Evolutionary conservation across 2,797 vertebrate genomes (phyloP), one percentile per base, ranked within the genome.

Genomic region (Falco novaeseelandiae): DNA sequence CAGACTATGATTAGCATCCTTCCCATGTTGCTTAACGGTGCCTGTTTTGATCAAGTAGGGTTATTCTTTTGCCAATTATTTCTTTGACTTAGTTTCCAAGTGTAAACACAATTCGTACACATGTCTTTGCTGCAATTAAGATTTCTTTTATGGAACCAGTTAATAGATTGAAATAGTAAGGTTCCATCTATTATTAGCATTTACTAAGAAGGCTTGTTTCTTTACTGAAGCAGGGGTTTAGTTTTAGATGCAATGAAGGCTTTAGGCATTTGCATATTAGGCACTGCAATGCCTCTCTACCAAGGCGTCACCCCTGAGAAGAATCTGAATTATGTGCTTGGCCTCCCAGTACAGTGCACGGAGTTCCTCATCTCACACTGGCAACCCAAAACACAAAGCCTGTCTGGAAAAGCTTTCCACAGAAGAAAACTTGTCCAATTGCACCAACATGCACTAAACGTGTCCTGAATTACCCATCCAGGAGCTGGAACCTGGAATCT

Each of bases 41-140:
- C 51, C 65, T 52, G 30, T 78, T 90, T 85, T 85, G 88, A 91
- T 72, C 67, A 85, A 90, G 83, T 17, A 70, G 29, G 54, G 23
- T 78, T 82, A 91, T 58, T 95, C 40, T 82, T 95, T 83, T 71
- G 58, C 71, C 80, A 95, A 74, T 90, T 95, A 38, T 55, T 94
- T 87, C 54, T 91, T 69, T 74, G 18, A 85, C 46, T 90, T 79
- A n/a, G 22, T 89, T 96, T 93, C 67, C 82, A 74, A 82, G 29
- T 9, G 10, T 49, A 93, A 96, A 91, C 63, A 90, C 72, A 81
- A 92, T 87, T 83, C 78, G 11, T 91, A 83, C 54, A 81, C 52
- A n/a, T 27, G 54, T 26, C 61, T 82, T 88, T 91, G 80, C 71
- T 91, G 74, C 55, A 77, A 74, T 76, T 73, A 80, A 87, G 34